Base-by-base conservation (phyloP, 2,113 vertebrate genomes). In the Actenoides hombroni region DNA sequence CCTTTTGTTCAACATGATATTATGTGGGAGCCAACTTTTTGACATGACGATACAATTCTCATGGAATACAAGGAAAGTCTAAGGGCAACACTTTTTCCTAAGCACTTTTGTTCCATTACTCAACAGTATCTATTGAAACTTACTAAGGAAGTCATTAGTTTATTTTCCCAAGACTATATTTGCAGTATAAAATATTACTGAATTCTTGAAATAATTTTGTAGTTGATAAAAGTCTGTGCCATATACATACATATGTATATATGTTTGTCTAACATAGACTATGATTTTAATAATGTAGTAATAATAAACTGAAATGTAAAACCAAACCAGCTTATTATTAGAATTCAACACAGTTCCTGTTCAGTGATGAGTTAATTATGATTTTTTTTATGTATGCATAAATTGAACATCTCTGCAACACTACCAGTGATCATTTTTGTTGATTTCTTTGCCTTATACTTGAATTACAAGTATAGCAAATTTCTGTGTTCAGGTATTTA, bases 51-150 rank as follows among this genome's bases (percentile, higher is more conserved):
- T 39, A 59, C 7, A 77, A 29, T 77, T 92, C 63, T 35, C 21
- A 70, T 40, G 76, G 21, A 93, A 90, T 25, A 71, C 68, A 93
- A 70, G 56, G 88, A 46, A 93, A 86, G 9, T 49, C 24, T 71
- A 56, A 77, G 28, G 33, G 26, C 8, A 80, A 56, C 26, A n/a
- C 18, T 39, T 87, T 84, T 94, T 79, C 57, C 24, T 65, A 26
- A 16, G 6, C 0, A 6, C 19, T 74, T 86, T 77, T 88, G 14
- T 86, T 93, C 83, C 85, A 90, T 94, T 93, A 76, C 76, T 93
- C 3, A 39, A 49, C 33, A 59, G 33, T 88, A 68, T 83, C 53
- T 80, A 25, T 5, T 75, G 51, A 92, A 93, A 91, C 33, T 49
- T 49, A 49, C 9, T 23, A 15, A 83, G 82, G 79, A 96, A 93